Conservation (phyloP, 2,113 vertebrate species). For the Crotalus viridis region DNA sequence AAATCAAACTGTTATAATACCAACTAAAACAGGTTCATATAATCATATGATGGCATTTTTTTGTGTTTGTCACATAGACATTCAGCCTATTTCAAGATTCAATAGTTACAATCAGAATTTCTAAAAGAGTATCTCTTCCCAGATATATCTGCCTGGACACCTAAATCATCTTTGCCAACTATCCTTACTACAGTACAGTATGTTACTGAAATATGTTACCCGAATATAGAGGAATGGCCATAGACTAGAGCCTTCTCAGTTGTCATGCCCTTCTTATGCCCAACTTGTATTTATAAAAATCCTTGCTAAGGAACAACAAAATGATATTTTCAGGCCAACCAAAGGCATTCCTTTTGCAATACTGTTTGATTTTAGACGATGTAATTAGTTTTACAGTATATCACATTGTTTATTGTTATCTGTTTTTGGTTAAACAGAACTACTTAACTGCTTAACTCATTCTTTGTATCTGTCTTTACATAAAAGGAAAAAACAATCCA, state of each 20-base stretch:
- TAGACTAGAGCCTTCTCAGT: background rate
- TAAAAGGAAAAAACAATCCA: no score
- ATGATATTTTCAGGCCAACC: background rate
- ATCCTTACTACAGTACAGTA: background rate
- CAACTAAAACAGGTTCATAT: no score
- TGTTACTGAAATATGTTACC: background rate
- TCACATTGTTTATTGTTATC: background rate
- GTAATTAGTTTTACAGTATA: background rate
- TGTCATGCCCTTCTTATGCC: background rate
- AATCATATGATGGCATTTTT: no score
- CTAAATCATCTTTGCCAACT: background rate
- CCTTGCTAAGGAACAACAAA: background rate
- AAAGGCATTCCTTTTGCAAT: background rate
- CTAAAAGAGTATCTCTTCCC: no score
- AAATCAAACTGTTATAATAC: no score
- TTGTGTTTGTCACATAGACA: no score
- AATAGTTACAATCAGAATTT: no score
- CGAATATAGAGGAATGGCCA: background rate
- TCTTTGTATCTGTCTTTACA: no score
- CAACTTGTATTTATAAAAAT: no score
- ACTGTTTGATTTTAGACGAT: background rate
- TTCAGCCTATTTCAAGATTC: no score
- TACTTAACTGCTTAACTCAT: no score
- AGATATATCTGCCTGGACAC: no score
- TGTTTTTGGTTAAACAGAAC: background rate